phyloP scores from a whole-genome alignment of 2,888 invertebrate species.

The Apoda limacodes region DNA sequence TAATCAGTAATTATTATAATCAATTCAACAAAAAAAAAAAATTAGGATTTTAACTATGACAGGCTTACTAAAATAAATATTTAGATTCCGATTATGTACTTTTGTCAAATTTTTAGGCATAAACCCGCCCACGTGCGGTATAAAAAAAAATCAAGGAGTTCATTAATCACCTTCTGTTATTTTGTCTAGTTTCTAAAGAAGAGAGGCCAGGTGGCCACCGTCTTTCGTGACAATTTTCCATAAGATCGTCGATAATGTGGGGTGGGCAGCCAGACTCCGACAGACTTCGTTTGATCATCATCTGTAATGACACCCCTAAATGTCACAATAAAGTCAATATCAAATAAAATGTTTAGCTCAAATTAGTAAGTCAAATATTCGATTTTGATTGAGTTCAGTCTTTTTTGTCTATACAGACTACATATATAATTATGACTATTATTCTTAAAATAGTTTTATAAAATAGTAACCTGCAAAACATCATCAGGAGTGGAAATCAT shows the following conservation, averaged over 20 bases:
- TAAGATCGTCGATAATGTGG: conserved; percentile 92
- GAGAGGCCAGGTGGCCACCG: conserved; percentile 95
- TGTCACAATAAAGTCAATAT: no score
- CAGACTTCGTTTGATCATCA: conserved; percentile 92
- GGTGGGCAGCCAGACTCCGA: conserved; percentile 95
- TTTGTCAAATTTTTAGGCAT: no score
- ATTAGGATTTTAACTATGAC: no score
- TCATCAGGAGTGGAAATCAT: conserved; percentile 99
- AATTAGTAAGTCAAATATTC: no score
- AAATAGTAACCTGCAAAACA: conserved; percentile 79
- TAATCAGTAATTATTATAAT: no score
- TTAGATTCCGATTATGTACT: no score
- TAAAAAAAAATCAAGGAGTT: conserved; percentile 1
- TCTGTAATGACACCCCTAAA: conserved; percentile 72
- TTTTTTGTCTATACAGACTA: no score
- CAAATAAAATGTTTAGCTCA: no score
- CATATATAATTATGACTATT: conserved; percentile 3
- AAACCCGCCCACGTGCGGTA: no score
- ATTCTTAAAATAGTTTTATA: conserved; percentile 4
- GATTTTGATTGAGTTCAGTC: no score
- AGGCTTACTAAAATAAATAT: no score
- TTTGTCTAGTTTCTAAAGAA: conserved; percentile 93
- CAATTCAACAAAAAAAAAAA: no score
- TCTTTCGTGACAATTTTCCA: conserved; percentile 97
- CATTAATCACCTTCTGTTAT: conserved; percentile 82